Conservation (phyloP, 64 coral and sea anemone genomes). For the Catalaphyllia jardinei region DNA sequence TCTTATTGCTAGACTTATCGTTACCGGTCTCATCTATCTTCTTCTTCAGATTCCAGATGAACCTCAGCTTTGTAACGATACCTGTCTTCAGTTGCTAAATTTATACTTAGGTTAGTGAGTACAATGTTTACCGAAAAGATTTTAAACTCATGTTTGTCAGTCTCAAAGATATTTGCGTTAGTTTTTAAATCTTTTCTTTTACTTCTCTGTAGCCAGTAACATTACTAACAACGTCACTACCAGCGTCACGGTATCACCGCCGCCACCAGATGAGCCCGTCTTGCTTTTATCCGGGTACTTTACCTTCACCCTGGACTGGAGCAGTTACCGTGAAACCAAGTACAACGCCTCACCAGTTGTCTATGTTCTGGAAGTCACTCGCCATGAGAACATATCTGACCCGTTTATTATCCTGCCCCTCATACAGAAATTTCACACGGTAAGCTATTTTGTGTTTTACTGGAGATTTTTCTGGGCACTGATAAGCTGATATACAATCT, state of each 20-base stretch:
- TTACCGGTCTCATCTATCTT: not conserved
- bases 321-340: not conserved
- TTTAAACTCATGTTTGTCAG: not conserved
- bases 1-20: not conserved
- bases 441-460: not conserved
- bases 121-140: not conserved
- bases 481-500: no score
- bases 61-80: not conserved
- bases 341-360: not conserved
- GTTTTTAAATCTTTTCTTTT: not conserved
- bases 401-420: conserved; percentile 39
- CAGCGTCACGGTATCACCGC: not conserved
- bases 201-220: not conserved
- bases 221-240: not conserved
- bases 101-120: not conserved
- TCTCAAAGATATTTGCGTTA: no score
- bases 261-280: conserved; percentile 11
- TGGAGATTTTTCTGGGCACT: no score
- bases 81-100: not conserved
- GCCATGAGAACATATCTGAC: conserved; percentile 21
- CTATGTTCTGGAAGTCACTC: conserved; percentile 38
- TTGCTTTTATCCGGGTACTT: conserved; percentile 4
- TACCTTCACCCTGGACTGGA: conserved; percentile 44
- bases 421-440: conserved; percentile 40
- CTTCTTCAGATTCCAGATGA: not conserved